Conservation (phyloP, 2,888 invertebrate genomes). For the Melanophora roralis region DNA sequence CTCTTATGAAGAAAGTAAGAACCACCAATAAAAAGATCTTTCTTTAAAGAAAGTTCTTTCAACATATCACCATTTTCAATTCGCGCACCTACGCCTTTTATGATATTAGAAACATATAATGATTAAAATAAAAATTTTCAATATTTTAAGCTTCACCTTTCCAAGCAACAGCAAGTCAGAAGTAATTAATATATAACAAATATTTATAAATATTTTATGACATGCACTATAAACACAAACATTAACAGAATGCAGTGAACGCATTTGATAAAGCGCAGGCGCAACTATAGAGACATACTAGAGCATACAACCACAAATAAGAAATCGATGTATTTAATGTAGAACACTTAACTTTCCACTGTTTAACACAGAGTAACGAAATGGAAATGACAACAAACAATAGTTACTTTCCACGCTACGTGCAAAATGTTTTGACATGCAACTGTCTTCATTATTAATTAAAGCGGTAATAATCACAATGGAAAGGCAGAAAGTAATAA, state of each 20-base stretch:
- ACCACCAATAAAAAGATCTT: no score
- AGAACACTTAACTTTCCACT: conserved; percentile 57
- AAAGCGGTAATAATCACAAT: conserved; percentile 1
- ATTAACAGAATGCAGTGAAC: conserved; percentile 9
- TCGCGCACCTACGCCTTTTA: no score
- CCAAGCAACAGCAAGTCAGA: background rate
- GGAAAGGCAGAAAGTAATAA: background rate
- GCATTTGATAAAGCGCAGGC: conserved; percentile 28
- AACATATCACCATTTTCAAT: no score
- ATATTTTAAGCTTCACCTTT: no score
- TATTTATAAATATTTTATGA: conserved; percentile 33
- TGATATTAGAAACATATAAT: no score
- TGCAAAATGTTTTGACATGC: conserved; percentile 33
- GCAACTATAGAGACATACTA: background rate
- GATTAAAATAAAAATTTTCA: no score
- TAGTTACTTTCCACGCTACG: conserved; percentile 19
- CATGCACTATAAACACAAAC: conserved; percentile 2
- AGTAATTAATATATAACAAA: conserved; percentile 25
- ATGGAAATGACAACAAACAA: conserved; percentile 13
- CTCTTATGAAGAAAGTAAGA: no score
- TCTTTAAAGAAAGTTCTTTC: no score
- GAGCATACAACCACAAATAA: background rate
- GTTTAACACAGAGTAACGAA: background rate
- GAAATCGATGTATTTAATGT: conserved; percentile 32
- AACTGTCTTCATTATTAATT: conserved; percentile 44